Evolutionary conservation across 2,888 invertebrate species (phyloP), one percentile per base, ranked within the genome.

Genomic region (Nemurella pictetii): DNA sequence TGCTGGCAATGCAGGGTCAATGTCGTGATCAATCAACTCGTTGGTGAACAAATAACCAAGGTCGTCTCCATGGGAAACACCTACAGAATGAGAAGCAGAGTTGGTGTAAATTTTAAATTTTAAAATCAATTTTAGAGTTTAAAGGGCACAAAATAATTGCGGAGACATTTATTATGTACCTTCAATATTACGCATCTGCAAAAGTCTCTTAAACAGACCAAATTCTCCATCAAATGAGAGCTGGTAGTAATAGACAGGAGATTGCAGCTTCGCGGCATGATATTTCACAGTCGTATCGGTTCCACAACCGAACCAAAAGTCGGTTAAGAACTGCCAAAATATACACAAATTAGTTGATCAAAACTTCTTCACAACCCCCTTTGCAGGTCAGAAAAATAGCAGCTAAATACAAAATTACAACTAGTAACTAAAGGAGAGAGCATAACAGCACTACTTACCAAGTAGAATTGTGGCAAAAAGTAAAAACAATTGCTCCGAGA

Each of bases 21-120:
- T 26, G 5, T 84, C 82, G 26, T 55, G 29, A 4, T 84, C 75
- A 27, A 83, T 3, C 83, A 83, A 35, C 2, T 83, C 83, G 35
- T 85, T 83, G 26, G 73, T 80, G 80, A 87, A 87, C 80, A 87
- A 72, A 77, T 87, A 87, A 0, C 86, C 86, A n/a, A 87, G 36
- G 29, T 87, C 86, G 80, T 87, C 86, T 55, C 83, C 84, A 73
- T 87, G 86, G 78, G 85, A 85, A 9, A 84, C 86, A n/a, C 86
- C 86, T 87, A 80, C 29, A 82, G 9, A 55, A 27, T 32, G 9
- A 32, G 3, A 32, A 32, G 3, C 3, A 32, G 9, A 32, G 4
- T 32, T 32, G 3, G 32, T 9, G 3, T 5, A 32, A 32, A 32
- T 9, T 32, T 5, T 32, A 32, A 32, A 32, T n/a, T n/a, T n/a